A percentile compares a stretch with the other conserved stretches of the same genome.
phyloP scores from a whole-genome alignment of 2,888 invertebrate species.

The Polyommatus icarus region DNA sequence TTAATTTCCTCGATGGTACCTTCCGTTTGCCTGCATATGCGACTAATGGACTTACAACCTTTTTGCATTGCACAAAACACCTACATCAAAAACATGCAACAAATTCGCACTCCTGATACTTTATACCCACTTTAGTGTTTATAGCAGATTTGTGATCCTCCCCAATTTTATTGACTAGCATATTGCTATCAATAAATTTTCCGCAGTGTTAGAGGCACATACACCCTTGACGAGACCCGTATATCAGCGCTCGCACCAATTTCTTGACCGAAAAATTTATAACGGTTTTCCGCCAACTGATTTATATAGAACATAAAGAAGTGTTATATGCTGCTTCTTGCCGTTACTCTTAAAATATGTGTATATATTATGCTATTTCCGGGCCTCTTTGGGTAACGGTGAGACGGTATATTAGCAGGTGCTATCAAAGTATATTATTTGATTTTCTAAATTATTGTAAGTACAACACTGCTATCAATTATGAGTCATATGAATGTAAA shows the following conservation, averaged over 20 bases:
- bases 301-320: slow-evolving; percentile 48
- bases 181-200: slow-evolving; percentile 69
- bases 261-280: slow-evolving; percentile 79
- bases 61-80: not conserved
- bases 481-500: too few species aligned
- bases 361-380: not conserved
- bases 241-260: slow-evolving; percentile 69
- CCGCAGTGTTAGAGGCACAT: slow-evolving; percentile 43
- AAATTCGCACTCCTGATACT: not conserved
- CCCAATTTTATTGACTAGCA: slow-evolving; percentile 62
- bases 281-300: slow-evolving; percentile 58
- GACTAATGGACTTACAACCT: too few species aligned
- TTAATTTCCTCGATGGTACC: too few species aligned
- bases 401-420: not conserved
- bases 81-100: not conserved
- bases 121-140: not conserved
- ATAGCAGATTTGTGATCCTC: slow-evolving; percentile 22
- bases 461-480: too few species aligned
- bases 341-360: slow-evolving; percentile 16
- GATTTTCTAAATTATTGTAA: too few species aligned
- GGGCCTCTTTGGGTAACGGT: not conserved
- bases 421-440: too few species aligned
- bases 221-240: slow-evolving; percentile 48
- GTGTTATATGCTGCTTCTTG: slow-evolving; percentile 24
- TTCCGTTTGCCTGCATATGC: too few species aligned